These are phyloP conservation scores for Myrmecophaga tridactyla DNA, from an alignment of 2,113 vertebrate species.

Conservation along the genomic window DNA sequence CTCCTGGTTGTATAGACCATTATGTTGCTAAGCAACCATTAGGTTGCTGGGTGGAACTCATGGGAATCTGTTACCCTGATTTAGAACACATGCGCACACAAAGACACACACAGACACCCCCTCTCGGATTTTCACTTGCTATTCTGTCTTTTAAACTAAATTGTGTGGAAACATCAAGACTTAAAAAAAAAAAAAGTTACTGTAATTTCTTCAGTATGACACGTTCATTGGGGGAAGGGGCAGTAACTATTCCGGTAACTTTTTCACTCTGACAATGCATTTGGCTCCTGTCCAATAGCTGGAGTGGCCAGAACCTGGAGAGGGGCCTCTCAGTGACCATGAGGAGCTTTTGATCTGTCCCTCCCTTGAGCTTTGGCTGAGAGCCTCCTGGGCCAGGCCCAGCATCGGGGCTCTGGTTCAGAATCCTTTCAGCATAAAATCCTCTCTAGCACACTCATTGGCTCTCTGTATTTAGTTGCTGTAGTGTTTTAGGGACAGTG, in stretches of 20 bases:
- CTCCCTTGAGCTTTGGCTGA: too few species aligned
- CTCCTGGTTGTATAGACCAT: constrained; percentile 78
- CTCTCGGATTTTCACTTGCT: neutral
- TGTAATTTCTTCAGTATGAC: neutral
- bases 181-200: neutral
- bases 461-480: fast-evolving
- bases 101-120: neutral
- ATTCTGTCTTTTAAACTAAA: neutral
- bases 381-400: neutral
- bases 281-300: neutral
- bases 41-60: constrained; percentile 80
- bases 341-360: neutral
- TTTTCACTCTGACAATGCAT: fast-evolving
- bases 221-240: fast-evolving
- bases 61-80: constrained; percentile 77
- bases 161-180: neutral
- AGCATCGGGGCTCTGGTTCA: neutral
- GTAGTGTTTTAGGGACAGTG: neutral
- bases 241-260: neutral
- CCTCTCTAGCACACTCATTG: fast-evolving
- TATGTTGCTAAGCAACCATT: constrained; percentile 83
- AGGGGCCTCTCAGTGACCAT: fast-evolving
- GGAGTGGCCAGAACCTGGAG: neutral
- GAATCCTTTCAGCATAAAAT: neutral
- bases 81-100: constrained; percentile 44